Conservation (phyloP, 1,140 invertebrate species). For the Euura lappo region DNA sequence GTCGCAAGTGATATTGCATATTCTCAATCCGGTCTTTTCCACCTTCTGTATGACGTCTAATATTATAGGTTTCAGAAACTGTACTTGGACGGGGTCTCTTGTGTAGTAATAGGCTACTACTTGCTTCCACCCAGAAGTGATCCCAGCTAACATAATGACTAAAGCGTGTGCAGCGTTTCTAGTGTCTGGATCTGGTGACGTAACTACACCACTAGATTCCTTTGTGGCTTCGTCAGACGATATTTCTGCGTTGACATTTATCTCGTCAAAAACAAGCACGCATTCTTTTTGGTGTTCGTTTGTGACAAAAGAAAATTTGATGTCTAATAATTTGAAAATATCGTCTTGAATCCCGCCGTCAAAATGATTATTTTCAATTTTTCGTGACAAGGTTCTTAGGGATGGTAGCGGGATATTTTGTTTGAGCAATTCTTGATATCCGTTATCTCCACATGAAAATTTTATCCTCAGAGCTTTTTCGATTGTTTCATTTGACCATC, state of each 20-base stretch:
- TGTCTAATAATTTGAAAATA: conserved; percentile 22
- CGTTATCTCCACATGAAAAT: conserved; percentile 22
- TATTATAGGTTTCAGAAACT: neutral
- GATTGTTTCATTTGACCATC: conserved; percentile 21
- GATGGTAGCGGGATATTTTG: conserved; percentile 20
- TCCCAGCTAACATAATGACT: conserved; percentile 24
- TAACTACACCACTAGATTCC: conserved; percentile 15
- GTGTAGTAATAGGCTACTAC: conserved; percentile 25
- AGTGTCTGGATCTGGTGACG: conserved; percentile 4
- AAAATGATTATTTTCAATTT: conserved; percentile 23
- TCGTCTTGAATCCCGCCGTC: conserved; percentile 22
- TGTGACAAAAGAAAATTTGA: conserved; percentile 21
- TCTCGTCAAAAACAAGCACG: conserved; percentile 25
- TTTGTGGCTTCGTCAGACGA: conserved; percentile 14
- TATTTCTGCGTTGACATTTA: conserved; percentile 9
- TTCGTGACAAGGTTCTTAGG: conserved; percentile 23
- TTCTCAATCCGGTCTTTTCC: neutral
- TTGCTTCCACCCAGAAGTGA: conserved; percentile 26
- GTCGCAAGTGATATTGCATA: conserved; percentile 8
- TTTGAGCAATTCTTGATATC: conserved; percentile 24
- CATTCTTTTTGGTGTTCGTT: conserved; percentile 20
- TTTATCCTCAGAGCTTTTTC: conserved; percentile 22
- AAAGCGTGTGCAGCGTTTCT: conserved; percentile 18
- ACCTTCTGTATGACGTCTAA: neutral
- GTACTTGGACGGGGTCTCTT: conserved; percentile 17